Evolutionary conservation across 2,113 vertebrate genomes (phyloP).

Genomic region (Balaenoptera acutorostrata): DNA sequence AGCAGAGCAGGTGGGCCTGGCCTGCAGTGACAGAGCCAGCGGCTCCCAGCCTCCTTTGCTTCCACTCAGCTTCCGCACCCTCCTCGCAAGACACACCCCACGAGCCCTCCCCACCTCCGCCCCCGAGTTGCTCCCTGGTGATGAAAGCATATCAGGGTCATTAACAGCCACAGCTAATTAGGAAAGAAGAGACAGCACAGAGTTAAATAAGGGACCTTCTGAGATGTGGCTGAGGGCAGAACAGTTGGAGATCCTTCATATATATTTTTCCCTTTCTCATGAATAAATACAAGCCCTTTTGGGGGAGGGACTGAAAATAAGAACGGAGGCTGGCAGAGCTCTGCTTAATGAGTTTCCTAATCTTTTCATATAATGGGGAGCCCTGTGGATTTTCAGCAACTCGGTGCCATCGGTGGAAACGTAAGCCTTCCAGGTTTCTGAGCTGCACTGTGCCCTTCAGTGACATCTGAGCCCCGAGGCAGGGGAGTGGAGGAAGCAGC

Average conservation of each 20-base stretch:
- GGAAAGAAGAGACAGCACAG: neutral
- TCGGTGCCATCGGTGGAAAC: fast-evolving
- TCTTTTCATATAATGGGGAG: neutral
- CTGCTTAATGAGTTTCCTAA: neutral
- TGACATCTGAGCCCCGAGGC: fast-evolving
- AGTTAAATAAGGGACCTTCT: neutral
- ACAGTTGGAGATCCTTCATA: neutral
- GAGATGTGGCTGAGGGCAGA: neutral
- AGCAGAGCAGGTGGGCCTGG: neutral
- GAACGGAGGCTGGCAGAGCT: neutral
- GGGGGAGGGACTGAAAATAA: neutral
- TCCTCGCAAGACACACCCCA: fast-evolving
- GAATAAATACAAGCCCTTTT: neutral
- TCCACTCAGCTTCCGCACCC: neutral
- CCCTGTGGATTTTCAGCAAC: neutral
- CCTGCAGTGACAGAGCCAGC: neutral
- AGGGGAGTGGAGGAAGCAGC: neutral
- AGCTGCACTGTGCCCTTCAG: neutral
- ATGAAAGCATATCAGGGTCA: neutral
- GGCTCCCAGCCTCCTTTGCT: neutral
- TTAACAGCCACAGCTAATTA: neutral
- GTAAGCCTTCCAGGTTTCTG: neutral
- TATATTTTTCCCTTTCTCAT: neutral
- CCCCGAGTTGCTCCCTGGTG: fast-evolving
- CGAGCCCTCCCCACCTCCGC: neutral